Conservation (phyloP, 1,140 invertebrate genomes). For the Drosophila orena region DNA sequence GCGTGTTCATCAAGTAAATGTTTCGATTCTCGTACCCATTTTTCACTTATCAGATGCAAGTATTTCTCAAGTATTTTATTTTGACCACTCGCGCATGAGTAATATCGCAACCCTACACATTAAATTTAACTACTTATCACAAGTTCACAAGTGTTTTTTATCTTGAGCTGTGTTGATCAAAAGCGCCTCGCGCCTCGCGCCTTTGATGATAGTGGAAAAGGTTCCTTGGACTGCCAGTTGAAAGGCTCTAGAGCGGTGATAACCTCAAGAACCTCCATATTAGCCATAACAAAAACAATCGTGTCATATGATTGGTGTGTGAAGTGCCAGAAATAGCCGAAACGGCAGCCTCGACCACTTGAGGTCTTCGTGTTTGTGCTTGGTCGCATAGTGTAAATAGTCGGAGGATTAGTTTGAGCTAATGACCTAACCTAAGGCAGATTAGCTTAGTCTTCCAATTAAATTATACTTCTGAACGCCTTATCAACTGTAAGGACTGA, state of each 20-base stretch:
- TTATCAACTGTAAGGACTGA: not conserved
- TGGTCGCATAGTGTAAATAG: not conserved
- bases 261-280: slow-evolving; percentile 35
- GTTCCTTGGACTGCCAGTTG: slow-evolving; percentile 35
- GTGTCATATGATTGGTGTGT: slow-evolving; percentile 48
- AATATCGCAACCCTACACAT: slow-evolving; percentile 24
- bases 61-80: slow-evolving; percentile 46
- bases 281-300: slow-evolving; percentile 44
- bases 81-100: slow-evolving; percentile 41
- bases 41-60: slow-evolving; percentile 38
- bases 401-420: slow-evolving; percentile 7
- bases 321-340: slow-evolving; percentile 16
- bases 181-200: slow-evolving; percentile 20
- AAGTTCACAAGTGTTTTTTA: slow-evolving; percentile 33
- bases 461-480: not conserved
- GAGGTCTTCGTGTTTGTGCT: slow-evolving; percentile 14
- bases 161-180: slow-evolving; percentile 33
- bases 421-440: slow-evolving; percentile 64
- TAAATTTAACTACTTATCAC: slow-evolving; percentile 54
- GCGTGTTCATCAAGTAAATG: slow-evolving; percentile 14
- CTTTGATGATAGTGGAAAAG: slow-evolving; percentile 43
- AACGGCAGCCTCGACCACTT: slow-evolving; percentile 33
- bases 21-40: slow-evolving; percentile 20
- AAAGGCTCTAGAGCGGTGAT: slow-evolving; percentile 23
- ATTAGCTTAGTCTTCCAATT: slow-evolving; percentile 44